These are phyloP conservation scores for Pangasius larnaudii DNA, from an alignment of 2,797 vertebrate species.

Conservation along the genomic window DNA sequence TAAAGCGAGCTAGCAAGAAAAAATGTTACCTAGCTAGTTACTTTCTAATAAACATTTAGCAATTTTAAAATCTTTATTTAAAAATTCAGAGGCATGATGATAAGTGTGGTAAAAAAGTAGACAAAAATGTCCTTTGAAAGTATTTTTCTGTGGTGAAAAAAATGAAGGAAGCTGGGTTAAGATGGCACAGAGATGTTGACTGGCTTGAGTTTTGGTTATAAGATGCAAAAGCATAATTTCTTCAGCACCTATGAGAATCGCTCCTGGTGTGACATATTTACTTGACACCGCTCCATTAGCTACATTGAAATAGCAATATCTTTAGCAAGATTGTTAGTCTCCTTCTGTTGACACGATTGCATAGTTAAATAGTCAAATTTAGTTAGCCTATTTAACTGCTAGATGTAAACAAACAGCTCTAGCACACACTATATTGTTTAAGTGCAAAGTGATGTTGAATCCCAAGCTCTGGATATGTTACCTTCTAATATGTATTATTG, in stretches of 20 bases:
- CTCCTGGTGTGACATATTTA: neutral
- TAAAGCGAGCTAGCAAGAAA: neutral
- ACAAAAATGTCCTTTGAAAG: neutral
- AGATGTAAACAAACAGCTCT: neutral
- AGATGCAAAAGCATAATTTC: no score
- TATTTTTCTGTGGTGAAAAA: neutral
- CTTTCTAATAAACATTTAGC: neutral
- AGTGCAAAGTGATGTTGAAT: neutral
- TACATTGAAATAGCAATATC: neutral
- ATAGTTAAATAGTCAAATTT: neutral
- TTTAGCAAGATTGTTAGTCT: neutral
- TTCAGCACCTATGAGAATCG: no score
- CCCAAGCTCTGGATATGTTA: neutral
- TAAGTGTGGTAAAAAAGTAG: neutral
- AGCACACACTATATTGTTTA: neutral
- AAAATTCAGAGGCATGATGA: neutral
- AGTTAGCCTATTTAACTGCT: neutral
- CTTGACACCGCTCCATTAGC: neutral
- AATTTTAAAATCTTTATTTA: neutral
- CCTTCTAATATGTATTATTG: neutral
- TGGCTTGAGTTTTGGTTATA: no score
- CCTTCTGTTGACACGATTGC: neutral
- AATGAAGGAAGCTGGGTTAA: neutral
- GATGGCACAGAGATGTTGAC: no score
- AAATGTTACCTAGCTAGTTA: neutral